Percentiles rank a stretch among this genome's conserved stretches.
Conservation (phyloP, 2,797 vertebrate species). For the Eospalax fontanierii region DNA sequence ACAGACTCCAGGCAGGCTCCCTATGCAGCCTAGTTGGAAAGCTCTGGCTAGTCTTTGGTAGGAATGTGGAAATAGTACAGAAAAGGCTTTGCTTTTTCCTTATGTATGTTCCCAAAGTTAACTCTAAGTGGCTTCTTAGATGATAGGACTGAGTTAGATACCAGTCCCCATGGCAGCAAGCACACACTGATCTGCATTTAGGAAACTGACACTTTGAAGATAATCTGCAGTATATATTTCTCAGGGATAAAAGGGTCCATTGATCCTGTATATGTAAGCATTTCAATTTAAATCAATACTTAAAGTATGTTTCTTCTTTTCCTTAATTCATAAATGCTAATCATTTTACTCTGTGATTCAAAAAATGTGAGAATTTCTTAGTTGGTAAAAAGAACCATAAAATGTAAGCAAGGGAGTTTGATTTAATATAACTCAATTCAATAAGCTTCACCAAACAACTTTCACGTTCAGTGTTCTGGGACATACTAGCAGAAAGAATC, state of each 20-base stretch:
- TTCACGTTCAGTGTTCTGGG: not conserved
- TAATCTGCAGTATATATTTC: not conserved
- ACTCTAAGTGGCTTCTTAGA: not conserved
- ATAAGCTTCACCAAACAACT: slow-evolving; percentile 54
- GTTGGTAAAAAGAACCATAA: not conserved
- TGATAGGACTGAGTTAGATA: not conserved
- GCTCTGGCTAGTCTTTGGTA: not conserved
- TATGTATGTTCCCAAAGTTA: not conserved
- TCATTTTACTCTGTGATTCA: slow-evolving; percentile 13
- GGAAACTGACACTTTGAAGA: not conserved
- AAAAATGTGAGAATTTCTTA: slow-evolving; percentile 10
- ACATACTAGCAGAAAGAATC: slow-evolving; percentile 4
- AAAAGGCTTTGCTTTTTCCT: not conserved
- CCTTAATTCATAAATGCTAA: slow-evolving; percentile 1
- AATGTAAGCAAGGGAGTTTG: slow-evolving; percentile 34
- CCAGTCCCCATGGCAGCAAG: too few species aligned
- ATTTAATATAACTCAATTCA: slow-evolving; percentile 44
- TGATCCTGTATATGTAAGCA: not conserved
- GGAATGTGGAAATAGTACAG: too few species aligned
- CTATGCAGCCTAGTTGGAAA: not conserved
- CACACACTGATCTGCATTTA: not conserved
- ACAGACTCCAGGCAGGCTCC: rapidly evolving
- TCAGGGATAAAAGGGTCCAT: not conserved
- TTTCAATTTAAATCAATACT: not conserved
- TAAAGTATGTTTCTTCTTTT: not conserved